These are phyloP conservation scores for Torymus aiolomorphi DNA, from an alignment of 2,888 invertebrate genomes.

Conservation along the genomic window DNA sequence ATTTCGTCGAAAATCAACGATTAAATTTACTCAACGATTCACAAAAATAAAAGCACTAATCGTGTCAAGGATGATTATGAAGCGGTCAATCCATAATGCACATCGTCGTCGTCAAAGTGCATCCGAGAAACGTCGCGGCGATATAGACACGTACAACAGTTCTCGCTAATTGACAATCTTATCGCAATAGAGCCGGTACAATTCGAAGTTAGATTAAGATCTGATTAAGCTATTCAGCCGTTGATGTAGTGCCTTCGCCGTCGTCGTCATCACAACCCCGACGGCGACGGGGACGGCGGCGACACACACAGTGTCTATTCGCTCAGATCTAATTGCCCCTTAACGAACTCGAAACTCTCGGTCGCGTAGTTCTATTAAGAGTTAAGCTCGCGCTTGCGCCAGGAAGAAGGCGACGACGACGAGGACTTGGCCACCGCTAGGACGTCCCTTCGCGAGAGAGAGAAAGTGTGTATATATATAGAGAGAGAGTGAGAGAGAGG, in stretches of 20 bases:
- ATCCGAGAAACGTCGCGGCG: no score
- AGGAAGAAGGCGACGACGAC: not conserved
- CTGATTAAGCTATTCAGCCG: slow-evolving; percentile 66
- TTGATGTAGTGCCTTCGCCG: slow-evolving; percentile 7
- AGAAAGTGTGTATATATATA: no score
- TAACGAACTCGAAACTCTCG: slow-evolving; percentile 64
- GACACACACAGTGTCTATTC: slow-evolving; percentile 9
- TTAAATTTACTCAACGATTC: no score
- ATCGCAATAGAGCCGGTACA: slow-evolving; percentile 25
- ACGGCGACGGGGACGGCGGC: not conserved
- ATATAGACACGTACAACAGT: slow-evolving; percentile 6
- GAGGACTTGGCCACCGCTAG: not conserved
- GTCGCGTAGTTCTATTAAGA: slow-evolving; percentile 46
- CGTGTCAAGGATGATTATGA: no score
- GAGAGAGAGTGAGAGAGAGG: no score
- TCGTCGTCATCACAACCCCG: no score
- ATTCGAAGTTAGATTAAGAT: slow-evolving; percentile 64
- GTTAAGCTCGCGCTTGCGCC: slow-evolving; percentile 11
- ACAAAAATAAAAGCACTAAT: no score
- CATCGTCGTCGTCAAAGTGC: no score
- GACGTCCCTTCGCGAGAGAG: not conserved
- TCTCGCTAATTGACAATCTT: slow-evolving; percentile 60
- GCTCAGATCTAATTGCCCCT: slow-evolving; percentile 65
- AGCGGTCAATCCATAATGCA: no score
- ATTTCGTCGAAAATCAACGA: no score